phyloP scores from a whole-genome alignment of 2,797 vertebrate genomes.

The Molossus alvarezi region DNA sequence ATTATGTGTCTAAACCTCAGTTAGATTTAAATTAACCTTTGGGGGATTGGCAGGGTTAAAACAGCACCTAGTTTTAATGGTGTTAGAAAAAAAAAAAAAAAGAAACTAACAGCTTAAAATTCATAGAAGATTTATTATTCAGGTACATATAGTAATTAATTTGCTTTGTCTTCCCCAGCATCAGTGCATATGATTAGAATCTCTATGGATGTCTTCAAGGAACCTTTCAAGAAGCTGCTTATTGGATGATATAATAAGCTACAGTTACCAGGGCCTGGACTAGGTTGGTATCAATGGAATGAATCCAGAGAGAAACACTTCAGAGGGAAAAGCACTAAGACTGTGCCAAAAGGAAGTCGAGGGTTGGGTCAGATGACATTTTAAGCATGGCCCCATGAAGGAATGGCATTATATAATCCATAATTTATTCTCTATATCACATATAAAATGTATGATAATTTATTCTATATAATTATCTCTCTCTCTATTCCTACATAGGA shows the following conservation, averaged over 20 bases:
- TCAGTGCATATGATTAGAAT: conserved; percentile 73
- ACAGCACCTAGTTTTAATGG: conserved; percentile 44
- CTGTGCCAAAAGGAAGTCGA: background rate
- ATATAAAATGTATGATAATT: background rate
- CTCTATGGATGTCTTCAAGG: conserved; percentile 76
- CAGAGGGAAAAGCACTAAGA: background rate
- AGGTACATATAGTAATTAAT: conserved; percentile 79
- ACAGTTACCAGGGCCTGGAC: background rate
- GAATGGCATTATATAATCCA: background rate
- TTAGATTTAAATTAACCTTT: conserved; percentile 37
- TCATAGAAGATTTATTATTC: conserved; percentile 76
- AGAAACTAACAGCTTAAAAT: conserved; percentile 24
- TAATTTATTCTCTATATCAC: background rate
- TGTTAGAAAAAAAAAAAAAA: background rate
- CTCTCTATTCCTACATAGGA: too few species aligned
- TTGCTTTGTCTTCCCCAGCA: conserved; percentile 80
- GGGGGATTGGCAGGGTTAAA: conserved; percentile 62
- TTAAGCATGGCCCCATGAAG: background rate
- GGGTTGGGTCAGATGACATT: background rate
- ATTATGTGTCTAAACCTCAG: background rate
- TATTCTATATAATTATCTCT: background rate
- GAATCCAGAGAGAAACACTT: background rate
- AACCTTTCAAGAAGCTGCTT: conserved; percentile 77
- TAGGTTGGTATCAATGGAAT: background rate
- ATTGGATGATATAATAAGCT: conserved; percentile 69